These are phyloP conservation scores for Tetanocera ferruginea DNA, from an alignment of 2,888 invertebrate species.

Conservation along the genomic window DNA sequence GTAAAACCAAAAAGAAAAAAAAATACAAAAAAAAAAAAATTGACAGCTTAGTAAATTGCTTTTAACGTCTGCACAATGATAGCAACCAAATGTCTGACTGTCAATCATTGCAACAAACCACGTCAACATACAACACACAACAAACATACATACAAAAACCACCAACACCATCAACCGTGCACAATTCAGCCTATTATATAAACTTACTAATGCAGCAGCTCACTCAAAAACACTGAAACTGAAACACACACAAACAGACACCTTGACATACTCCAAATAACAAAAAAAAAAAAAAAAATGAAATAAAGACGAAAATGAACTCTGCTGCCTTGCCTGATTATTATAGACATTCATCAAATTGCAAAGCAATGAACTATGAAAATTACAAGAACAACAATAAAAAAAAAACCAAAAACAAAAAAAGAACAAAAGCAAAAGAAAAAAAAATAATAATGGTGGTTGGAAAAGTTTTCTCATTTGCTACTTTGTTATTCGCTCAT, in stretches of 20 bases:
- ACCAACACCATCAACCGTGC: too few relatives aligned
- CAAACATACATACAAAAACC: background rate
- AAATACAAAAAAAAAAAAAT: background rate
- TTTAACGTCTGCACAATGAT: slow-evolving; percentile 16
- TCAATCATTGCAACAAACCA: background rate
- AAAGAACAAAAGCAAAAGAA: too few relatives aligned
- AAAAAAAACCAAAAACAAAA: slow-evolving; percentile 3
- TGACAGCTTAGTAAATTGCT: slow-evolving; percentile 19
- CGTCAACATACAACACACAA: background rate
- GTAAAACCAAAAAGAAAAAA: background rate
- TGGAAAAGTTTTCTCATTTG: slow-evolving; percentile 10
- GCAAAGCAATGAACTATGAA: slow-evolving; percentile 69
- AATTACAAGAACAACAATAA: slow-evolving; percentile 48
- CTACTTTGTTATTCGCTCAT: background rate
- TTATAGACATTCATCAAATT: slow-evolving; percentile 68
- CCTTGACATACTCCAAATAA: background rate
- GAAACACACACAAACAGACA: background rate
- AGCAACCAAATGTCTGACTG: slow-evolving; percentile 5
- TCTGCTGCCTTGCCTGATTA: slow-evolving; percentile 55
- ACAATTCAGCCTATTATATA: too few relatives aligned
- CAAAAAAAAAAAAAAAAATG: background rate
- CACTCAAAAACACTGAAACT: background rate
- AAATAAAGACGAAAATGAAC: slow-evolving; percentile 13
- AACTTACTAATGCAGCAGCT: too few relatives aligned
- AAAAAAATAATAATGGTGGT: background rate